phyloP scores from a whole-genome alignment of 2,888 invertebrate species.

The Harpalus rufipes region DNA sequence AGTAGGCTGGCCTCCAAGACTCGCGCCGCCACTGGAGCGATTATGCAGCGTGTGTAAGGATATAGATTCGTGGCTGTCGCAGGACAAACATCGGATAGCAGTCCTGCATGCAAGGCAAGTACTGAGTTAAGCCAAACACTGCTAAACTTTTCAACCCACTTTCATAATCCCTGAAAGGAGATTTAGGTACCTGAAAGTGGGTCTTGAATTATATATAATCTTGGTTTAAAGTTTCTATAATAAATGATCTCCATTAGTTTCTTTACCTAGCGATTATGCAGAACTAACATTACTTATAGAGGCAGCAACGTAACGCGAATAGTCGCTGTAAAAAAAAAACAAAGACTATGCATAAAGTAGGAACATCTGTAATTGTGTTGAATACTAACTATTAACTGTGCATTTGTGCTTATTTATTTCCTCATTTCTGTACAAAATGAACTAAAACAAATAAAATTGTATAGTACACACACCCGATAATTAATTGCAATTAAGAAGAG shows the following conservation, averaged over 20 bases:
- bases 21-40: constrained; percentile 93
- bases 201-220: constrained; percentile 24
- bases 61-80: constrained; percentile 94
- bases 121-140: constrained; percentile 12
- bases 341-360: too few relatives aligned
- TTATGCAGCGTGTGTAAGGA: constrained; percentile 95
- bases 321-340: too few relatives aligned
- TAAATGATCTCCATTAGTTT: constrained; percentile 43
- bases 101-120: constrained; percentile 89
- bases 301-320: neutral
- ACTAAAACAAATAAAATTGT: too few relatives aligned
- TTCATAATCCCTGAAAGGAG: constrained; percentile 33
- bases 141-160: constrained; percentile 33
- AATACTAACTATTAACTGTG: too few relatives aligned
- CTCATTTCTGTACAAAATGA: too few relatives aligned
- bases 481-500: too few relatives aligned
- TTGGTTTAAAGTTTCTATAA: neutral
- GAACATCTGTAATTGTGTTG: too few relatives aligned
- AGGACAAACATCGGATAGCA: constrained; percentile 90
- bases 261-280: constrained; percentile 64
- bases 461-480: too few relatives aligned
- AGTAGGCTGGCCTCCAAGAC: constrained; percentile 90
- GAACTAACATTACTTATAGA: neutral
- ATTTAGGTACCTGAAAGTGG: constrained; percentile 8
- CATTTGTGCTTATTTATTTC: too few relatives aligned